These are phyloP conservation scores for Andrena marginata DNA, from an alignment of 2,888 invertebrate species.

Conservation along the genomic window DNA sequence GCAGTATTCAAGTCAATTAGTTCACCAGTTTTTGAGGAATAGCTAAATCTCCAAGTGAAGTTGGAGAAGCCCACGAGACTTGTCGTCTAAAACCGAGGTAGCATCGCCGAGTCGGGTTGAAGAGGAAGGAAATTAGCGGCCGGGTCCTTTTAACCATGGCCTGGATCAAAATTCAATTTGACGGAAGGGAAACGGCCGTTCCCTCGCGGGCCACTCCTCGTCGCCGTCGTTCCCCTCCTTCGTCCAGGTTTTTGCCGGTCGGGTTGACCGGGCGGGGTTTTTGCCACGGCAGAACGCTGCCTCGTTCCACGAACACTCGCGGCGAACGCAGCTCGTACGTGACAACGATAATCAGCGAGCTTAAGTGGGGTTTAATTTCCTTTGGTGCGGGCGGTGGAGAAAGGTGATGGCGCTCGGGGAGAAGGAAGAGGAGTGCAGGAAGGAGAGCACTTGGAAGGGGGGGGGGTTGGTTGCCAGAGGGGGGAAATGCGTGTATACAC, in stretches of 20 bases:
- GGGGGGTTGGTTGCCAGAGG: slow-evolving; percentile 69
- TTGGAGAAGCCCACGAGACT: slow-evolving; percentile 6
- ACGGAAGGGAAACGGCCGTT: slow-evolving; percentile 28
- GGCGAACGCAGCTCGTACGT: slow-evolving; percentile 77
- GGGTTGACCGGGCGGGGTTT: slow-evolving; percentile 59
- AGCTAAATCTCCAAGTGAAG: too few relatives aligned
- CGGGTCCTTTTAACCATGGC: not conserved
- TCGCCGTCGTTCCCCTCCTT: not conserved
- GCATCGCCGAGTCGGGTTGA: not conserved
- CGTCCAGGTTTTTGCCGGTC: slow-evolving; percentile 50
- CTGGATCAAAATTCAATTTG: slow-evolving; percentile 57
- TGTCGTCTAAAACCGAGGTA: slow-evolving; percentile 34
- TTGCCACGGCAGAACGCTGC: slow-evolving; percentile 51
- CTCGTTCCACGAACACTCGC: slow-evolving; percentile 61
- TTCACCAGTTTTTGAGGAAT: too few relatives aligned
- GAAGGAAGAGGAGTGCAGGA: slow-evolving; percentile 67
- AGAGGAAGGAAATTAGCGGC: slow-evolving; percentile 17
- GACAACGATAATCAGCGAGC: slow-evolving; percentile 83
- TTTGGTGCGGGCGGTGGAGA: slow-evolving; percentile 79
- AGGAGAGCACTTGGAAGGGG: slow-evolving; percentile 49
- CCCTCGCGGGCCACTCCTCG: slow-evolving; percentile 18
- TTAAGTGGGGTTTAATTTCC: slow-evolving; percentile 83
- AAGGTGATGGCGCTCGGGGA: slow-evolving; percentile 60
- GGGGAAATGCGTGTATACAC: slow-evolving; percentile 80
- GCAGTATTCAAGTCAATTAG: too few relatives aligned